Conservation (phyloP, 2,888 invertebrate genomes). For the Leucophenga montana region DNA sequence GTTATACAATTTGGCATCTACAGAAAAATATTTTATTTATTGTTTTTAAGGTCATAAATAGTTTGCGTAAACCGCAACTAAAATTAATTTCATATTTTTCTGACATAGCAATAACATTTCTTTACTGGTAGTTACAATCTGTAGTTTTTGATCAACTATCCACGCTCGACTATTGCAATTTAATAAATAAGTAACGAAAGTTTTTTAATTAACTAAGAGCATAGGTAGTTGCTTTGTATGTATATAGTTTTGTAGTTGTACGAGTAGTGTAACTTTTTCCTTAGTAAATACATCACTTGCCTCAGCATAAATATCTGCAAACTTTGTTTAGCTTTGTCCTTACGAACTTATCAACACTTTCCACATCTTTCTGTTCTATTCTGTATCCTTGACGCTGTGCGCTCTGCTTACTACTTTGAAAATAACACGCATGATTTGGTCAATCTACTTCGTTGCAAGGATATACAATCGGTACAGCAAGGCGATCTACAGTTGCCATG, state of each 20-base stretch:
- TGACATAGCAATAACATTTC: background rate
- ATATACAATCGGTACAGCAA: too few relatives aligned
- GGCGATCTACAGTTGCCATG: too few relatives aligned
- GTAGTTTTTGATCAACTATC: background rate
- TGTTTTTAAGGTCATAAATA: too few relatives aligned
- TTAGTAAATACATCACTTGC: background rate
- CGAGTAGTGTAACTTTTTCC: too few relatives aligned
- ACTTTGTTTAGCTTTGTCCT: background rate
- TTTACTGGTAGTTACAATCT: too few relatives aligned
- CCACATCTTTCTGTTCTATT: conserved; percentile 2
- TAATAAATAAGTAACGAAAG: conserved; percentile 47
- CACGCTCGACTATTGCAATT: conserved; percentile 20
- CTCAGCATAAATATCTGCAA: background rate
- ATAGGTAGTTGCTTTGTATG: background rate
- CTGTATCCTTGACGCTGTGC: background rate
- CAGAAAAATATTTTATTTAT: too few relatives aligned
- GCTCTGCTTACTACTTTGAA: background rate
- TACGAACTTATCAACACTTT: conserved; percentile 38
- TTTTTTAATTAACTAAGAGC: conserved; percentile 61
- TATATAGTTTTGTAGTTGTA: too few relatives aligned
- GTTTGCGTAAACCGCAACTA: too few relatives aligned
- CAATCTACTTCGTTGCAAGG: too few relatives aligned
- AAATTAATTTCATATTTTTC: background rate
- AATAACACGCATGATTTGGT: conserved; percentile 5
- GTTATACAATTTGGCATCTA: too few relatives aligned